Percentiles rank a stretch among this genome's conserved stretches.
These are phyloP conservation scores for Eulemur mongoz DNA, from an alignment of 2,797 vertebrate genomes.

Conservation along the genomic window DNA sequence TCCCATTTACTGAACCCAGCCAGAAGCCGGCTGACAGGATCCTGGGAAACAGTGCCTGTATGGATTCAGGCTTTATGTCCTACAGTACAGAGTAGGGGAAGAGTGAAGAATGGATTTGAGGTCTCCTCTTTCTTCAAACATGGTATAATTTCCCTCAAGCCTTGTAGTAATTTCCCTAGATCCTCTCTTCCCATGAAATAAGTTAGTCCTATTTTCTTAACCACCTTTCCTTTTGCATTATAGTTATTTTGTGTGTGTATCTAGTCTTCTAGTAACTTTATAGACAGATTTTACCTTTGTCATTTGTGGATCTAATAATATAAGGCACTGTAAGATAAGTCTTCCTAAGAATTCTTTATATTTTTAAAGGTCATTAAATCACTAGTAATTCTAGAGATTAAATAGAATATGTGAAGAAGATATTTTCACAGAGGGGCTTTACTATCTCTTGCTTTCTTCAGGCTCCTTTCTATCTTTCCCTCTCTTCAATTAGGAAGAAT, in stretches of 20 bases:
- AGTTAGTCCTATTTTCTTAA: background rate
- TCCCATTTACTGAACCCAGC: background rate
- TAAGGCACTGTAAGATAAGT: background rate
- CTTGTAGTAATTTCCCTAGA: background rate
- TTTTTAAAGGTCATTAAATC: background rate
- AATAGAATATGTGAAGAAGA: background rate
- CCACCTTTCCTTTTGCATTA: background rate
- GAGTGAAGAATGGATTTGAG: background rate
- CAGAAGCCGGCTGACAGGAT: background rate
- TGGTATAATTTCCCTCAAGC: background rate
- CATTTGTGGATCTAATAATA: conserved; percentile 7
- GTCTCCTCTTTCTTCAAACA: background rate
- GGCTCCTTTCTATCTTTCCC: background rate
- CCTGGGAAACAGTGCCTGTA: background rate
- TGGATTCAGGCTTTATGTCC: background rate
- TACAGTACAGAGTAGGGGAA: background rate
- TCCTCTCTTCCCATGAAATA: background rate
- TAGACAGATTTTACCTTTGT: background rate
- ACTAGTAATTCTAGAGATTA: background rate
- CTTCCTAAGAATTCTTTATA: background rate
- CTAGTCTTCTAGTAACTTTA: background rate
- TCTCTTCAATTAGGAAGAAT: background rate
- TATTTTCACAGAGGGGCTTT: conserved; percentile 15
- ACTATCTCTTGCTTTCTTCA: background rate
- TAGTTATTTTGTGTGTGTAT: background rate